Evolutionary conservation across 2,113 vertebrate genomes (phyloP), one percentile per base, ranked within the genome.

Genomic region (Ardeotis arabs): DNA sequence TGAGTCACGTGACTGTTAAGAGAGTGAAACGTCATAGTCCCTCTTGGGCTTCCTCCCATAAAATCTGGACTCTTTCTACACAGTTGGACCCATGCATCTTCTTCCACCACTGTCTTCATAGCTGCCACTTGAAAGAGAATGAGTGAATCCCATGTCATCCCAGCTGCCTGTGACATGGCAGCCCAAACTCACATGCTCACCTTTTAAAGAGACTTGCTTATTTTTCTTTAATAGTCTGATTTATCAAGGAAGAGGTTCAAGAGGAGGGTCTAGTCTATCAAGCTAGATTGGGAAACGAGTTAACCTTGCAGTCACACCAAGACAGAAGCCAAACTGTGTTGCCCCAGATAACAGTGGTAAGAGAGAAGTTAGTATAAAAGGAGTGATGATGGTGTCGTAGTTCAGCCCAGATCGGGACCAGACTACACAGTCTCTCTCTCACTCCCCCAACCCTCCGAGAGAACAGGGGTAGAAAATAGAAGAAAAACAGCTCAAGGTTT

Each of bases 211-310:
- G 59, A 77, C 13, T 37, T 77, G 33, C 20, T 58, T 92, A 49
- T 84, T 92, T 93, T 91, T 63, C 21, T 96, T 89, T 89, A 94
- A 72, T 35, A 77, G 25, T 8, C n/a, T 74, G 31, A 55, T 55
- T 78, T 77, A 93, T 29, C 56, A 67, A 69, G 50, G 27, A 59
- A 44, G 20, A 53, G 17, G 29, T 77, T 90, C 8, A 39, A 33
- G 44, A 24, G 22, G 6, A 37, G 9, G 6, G 10, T 66, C 72
- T 95, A 59, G 35, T 95, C 39, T 80, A 86, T 87, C 68, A 94
- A 56, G 78, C 82, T 91, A 92, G 66, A 88, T 12, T 56, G 31
- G 63, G 69, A 87, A 91, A 56, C 28, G 20, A n/a, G 29, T 49
- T 79, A 68, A 91, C 83, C 28, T 75, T 95, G 91, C 35, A 77